Evolutionary conservation across 2,113 vertebrate species (phyloP).

Genomic region (Ancistrus triradiatus): DNA sequence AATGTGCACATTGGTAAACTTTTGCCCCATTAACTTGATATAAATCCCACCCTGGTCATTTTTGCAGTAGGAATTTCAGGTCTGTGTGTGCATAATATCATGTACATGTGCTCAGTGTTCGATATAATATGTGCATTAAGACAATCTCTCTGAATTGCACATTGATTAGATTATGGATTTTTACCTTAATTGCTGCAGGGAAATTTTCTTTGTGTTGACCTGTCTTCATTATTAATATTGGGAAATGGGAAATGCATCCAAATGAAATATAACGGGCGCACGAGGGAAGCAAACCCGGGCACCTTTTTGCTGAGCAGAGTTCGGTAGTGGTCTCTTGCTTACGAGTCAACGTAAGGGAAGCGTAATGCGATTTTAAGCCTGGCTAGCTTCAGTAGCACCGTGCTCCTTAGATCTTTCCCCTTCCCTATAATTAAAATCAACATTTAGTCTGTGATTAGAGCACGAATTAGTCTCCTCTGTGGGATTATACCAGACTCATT

Average conservation of each 20-base stretch:
- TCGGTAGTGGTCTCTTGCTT: background rate
- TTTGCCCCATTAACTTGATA: conserved; percentile 61
- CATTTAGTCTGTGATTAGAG: conserved; percentile 66
- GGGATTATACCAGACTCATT: conserved; percentile 68
- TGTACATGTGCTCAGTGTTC: conserved; percentile 46
- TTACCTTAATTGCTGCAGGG: conserved; percentile 68
- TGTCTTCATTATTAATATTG: conserved; percentile 74
- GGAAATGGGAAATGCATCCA: conserved; percentile 62
- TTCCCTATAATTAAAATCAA: conserved; percentile 70
- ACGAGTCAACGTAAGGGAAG: background rate
- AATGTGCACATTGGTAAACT: conserved; percentile 70
- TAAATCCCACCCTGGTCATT: conserved; percentile 66
- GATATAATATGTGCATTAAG: conserved; percentile 71
- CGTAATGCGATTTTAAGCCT: conserved; percentile 3
- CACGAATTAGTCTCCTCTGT: conserved; percentile 57
- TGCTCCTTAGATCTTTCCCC: conserved; percentile 52
- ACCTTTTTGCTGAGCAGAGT: background rate
- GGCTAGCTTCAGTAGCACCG: conserved; percentile 24
- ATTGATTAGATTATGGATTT: conserved; percentile 77
- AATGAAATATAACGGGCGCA: conserved; percentile 47
- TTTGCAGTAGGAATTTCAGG: conserved; percentile 58
- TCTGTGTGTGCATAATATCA: conserved; percentile 52
- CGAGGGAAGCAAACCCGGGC: background rate
- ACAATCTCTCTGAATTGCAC: conserved; percentile 72
- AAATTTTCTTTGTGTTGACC: conserved; percentile 63